Evolutionary conservation across 2,888 invertebrate species (phyloP).

Genomic region (Rotaria sp.): DNA sequence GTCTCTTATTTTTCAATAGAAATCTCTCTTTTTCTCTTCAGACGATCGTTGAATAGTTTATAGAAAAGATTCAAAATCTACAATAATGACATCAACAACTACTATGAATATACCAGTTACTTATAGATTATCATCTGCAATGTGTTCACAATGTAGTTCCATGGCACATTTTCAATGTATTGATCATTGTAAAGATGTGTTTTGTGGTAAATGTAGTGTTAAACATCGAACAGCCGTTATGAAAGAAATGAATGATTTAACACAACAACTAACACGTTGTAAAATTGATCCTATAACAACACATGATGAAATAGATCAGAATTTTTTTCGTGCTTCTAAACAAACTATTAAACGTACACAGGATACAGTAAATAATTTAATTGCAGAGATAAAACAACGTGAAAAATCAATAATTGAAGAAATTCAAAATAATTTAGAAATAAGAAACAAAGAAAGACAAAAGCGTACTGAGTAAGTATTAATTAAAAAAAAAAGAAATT

Average conservation of each 20-base stretch:
- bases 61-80: not conserved
- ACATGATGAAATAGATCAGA: not conserved
- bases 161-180: constrained; percentile 21
- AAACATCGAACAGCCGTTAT: not conserved
- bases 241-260: not conserved
- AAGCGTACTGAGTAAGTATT: not conserved
- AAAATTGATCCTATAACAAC: not conserved
- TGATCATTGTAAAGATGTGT: not conserved
- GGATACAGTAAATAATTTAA: not conserved
- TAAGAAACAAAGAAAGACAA: not conserved
- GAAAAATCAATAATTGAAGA: not conserved
- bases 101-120: not conserved
- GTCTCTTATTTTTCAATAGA: not conserved
- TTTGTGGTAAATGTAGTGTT: constrained; percentile 10
- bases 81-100: not conserved
- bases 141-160: not conserved
- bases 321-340: not conserved
- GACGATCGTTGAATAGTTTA: not conserved
- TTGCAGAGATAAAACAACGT: not conserved
- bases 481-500: no score
- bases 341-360: not conserved
- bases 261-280: not conserved
- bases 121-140: not conserved
- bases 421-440: not conserved
- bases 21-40: not conserved